phyloP scores from a whole-genome alignment of 2,888 invertebrate genomes.

The Zaprionus lineosus region DNA sequence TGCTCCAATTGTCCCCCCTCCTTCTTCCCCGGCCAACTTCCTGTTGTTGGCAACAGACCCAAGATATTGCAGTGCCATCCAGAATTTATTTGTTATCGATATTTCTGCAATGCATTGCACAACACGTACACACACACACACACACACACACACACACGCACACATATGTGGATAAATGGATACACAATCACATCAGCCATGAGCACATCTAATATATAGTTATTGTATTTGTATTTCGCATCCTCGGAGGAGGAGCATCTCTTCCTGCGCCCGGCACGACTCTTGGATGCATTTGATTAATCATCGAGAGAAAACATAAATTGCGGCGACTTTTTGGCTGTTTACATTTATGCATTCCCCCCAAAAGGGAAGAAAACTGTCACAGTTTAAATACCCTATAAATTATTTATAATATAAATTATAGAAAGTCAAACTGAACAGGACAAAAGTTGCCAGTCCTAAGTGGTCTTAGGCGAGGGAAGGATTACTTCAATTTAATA shows the following conservation, averaged over 20 bases:
- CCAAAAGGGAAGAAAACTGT: too few relatives aligned
- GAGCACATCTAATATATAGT: slow-evolving; percentile 30
- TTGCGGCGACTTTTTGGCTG: background rate
- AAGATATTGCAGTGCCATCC: slow-evolving; percentile 64
- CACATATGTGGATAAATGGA: slow-evolving; percentile 16
- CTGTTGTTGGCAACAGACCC: slow-evolving; percentile 57
- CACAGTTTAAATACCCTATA: too few relatives aligned
- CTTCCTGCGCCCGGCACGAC: too few relatives aligned
- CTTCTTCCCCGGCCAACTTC: slow-evolving; percentile 38
- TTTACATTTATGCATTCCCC: background rate
- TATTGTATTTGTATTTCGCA: slow-evolving; percentile 20
- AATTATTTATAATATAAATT: too few relatives aligned
- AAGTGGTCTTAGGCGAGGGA: too few relatives aligned
- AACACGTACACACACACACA: slow-evolving; percentile 2
- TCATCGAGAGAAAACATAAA: slow-evolving; percentile 1
- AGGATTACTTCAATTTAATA: too few relatives aligned
- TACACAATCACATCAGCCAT: slow-evolving; percentile 15
- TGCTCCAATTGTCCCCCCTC: too few relatives aligned
- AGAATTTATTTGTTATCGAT: slow-evolving; percentile 68
- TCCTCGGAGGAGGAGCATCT: background rate
- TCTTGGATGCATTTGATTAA: slow-evolving; percentile 3
- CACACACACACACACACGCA: background rate
- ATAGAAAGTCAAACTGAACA: too few relatives aligned
- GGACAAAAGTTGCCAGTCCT: too few relatives aligned
- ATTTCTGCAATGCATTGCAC: slow-evolving; percentile 51